Percentiles rank a stretch among this genome's conserved stretches.
These are phyloP conservation scores for Exephanes ischioxanthus DNA, from an alignment of 2,888 invertebrate genomes.

Conservation along the genomic window DNA sequence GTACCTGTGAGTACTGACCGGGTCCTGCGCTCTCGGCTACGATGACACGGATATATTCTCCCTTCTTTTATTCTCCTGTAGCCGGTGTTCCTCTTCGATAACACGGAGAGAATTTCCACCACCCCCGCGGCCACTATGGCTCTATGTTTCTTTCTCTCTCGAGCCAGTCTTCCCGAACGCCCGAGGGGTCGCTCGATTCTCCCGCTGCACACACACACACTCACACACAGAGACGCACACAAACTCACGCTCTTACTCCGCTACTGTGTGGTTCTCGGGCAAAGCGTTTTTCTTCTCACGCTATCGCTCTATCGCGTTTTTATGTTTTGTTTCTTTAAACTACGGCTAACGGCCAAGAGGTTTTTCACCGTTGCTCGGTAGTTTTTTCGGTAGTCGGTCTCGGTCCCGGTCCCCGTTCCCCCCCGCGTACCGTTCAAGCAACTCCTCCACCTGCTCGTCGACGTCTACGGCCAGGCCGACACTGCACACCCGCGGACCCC, in stretches of 20 bases:
- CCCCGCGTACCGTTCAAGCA: constrained; percentile 33
- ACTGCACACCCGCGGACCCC: constrained; percentile 54
- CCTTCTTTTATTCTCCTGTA: background rate
- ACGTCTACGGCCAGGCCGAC: constrained; percentile 61
- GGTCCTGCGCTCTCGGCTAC: background rate
- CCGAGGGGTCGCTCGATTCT: constrained; percentile 66
- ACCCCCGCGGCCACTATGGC: constrained; percentile 56
- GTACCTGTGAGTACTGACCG: background rate
- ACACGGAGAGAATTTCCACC: background rate
- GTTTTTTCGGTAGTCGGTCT: constrained; percentile 10
- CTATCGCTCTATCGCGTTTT: constrained; percentile 36
- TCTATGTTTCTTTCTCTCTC: constrained; percentile 65
- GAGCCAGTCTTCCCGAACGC: constrained; percentile 57
- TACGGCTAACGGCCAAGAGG: background rate
- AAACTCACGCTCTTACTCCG: constrained; percentile 11
- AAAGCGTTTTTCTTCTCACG: constrained; percentile 25
- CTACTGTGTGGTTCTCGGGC: constrained; percentile 1
- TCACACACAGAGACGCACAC: constrained; percentile 28
- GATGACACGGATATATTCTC: background rate
- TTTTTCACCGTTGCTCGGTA: constrained; percentile 3
- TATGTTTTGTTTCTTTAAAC: constrained; percentile 23
- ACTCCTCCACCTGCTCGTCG: constrained; percentile 53
- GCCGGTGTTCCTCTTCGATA: constrained; percentile 15
- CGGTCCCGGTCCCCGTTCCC: constrained; percentile 28
- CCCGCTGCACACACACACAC: constrained; percentile 53